Evolutionary conservation across 2,797 vertebrate genomes (phyloP), one percentile per base, ranked within the genome.

Genomic region (Rachycentron canadum): DNA sequence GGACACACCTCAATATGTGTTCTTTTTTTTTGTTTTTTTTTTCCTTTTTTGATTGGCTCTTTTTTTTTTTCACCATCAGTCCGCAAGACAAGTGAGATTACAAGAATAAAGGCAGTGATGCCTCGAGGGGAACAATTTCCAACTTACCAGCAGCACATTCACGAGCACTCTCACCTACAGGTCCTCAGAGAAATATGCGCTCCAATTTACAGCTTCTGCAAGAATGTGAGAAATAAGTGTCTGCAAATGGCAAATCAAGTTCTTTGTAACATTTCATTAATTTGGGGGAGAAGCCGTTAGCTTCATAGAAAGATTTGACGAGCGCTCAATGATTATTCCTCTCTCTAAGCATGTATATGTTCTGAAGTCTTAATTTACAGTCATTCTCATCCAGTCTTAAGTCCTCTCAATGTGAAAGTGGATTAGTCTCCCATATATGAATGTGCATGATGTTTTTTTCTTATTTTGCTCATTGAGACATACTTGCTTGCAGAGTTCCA

Each of bases 41-140:
- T 40, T n/a, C n/a, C n/a, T n/a, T 81, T 77, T 78, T 69, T 87
- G 49, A 47, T 69, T 76, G 59, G 11, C 69, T 43, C 56, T 73
- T 68, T 76, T 60, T 73, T 73, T 70, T 41, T 69, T 9, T 50
- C 50, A 59, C 56, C 58, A 36, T 58, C 41, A 70, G 71, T 80
- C 74, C 45, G 50, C 58, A 69, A 81, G 82, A 86, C 79, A 84
- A 80, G 79, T 47, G 43, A 87, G 82, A 91, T 86, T 85, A 88
- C 66, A 77, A 86, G 84, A 86, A 70, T 38, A 58, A 81, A 90
- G 69, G 76, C 72, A 72, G 59, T 26, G 65, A 83, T 86, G 83
- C 89, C 89, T 87, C 74, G 17, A 86, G 84, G 89, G 77, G 68
- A 79, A 89, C 83, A 85, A 84, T 91, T 90, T 86, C 67, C 41